A percentile compares a stretch with the other conserved stretches of the same genome.
These are phyloP conservation scores for Thymelicus sylvestris DNA, from an alignment of 2,888 invertebrate species.

Conservation along the genomic window DNA sequence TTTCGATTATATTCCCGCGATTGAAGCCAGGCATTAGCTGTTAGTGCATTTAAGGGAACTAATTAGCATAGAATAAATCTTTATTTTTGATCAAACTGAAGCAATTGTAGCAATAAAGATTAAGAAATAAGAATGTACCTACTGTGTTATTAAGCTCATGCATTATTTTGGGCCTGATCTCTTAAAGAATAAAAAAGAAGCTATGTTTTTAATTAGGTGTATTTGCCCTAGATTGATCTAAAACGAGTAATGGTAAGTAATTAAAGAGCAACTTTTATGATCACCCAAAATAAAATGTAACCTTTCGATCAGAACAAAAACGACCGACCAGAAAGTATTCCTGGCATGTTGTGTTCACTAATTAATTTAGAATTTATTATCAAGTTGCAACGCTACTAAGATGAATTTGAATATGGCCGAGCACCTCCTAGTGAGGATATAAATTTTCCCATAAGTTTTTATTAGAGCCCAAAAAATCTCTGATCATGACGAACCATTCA, in stretches of 20 bases:
- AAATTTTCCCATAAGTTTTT: constrained; percentile 75
- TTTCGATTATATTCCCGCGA: constrained; percentile 77
- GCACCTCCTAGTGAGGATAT: constrained; percentile 64
- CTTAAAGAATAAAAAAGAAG: too few relatives aligned
- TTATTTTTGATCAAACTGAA: constrained; percentile 6
- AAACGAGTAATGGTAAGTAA: not conserved
- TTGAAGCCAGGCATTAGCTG: constrained; percentile 68
- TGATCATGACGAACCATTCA: constrained; percentile 82
- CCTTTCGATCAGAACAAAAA: constrained; percentile 27
- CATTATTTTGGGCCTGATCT: too few relatives aligned
- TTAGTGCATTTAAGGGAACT: constrained; percentile 36
- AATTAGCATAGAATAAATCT: constrained; percentile 30
- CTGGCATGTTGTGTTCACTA: constrained; percentile 48
- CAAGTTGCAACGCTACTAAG: constrained; percentile 66
- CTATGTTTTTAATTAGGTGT: not conserved
- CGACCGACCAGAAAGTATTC: constrained; percentile 36
- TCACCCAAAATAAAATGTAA: constrained; percentile 23
- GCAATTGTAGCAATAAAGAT: constrained; percentile 20
- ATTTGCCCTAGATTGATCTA: not conserved
- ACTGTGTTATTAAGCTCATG: not conserved
- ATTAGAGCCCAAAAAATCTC: constrained; percentile 73
- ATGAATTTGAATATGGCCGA: constrained; percentile 61
- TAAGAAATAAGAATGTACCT: not conserved
- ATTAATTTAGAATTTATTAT: constrained; percentile 61
- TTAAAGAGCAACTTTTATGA: constrained; percentile 37